These are phyloP conservation scores for Crocallis elinguaria DNA, from an alignment of 2,888 invertebrate species.

Conservation along the genomic window DNA sequence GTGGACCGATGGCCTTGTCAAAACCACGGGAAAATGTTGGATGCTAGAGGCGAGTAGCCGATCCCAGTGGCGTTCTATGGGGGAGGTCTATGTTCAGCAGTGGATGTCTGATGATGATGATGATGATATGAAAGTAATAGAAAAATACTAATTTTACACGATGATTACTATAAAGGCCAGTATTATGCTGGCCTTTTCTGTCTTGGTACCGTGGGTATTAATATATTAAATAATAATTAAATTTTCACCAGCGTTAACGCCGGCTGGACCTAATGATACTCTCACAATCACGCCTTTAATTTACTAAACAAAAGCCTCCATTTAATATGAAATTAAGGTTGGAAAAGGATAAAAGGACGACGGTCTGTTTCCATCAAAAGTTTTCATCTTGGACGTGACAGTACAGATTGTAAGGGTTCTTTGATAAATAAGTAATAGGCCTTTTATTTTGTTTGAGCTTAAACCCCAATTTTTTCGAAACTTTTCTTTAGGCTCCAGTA, in stretches of 20 bases:
- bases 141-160: too few relatives aligned
- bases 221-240: slow-evolving; percentile 18
- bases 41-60: too few relatives aligned
- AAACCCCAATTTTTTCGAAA: not conserved
- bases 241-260: slow-evolving; percentile 1
- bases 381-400: not conserved
- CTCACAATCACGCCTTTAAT: slow-evolving; percentile 9
- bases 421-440: not conserved
- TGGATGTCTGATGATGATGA: too few relatives aligned
- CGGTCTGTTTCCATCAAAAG: not conserved
- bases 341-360: not conserved
- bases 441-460: not conserved
- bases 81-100: too few relatives aligned
- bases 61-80: too few relatives aligned
- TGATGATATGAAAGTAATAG: too few relatives aligned
- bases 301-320: slow-evolving; percentile 11
- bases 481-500: not conserved
- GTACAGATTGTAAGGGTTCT: not conserved
- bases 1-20: too few relatives aligned
- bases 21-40: too few relatives aligned
- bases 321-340: slow-evolving; percentile 12
- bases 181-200: too few relatives aligned
- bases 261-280: slow-evolving; percentile 8
- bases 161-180: too few relatives aligned
- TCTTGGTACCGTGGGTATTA: not conserved